phyloP scores from a whole-genome alignment of 2,888 invertebrate genomes.

The Epirrhoe alternata region DNA sequence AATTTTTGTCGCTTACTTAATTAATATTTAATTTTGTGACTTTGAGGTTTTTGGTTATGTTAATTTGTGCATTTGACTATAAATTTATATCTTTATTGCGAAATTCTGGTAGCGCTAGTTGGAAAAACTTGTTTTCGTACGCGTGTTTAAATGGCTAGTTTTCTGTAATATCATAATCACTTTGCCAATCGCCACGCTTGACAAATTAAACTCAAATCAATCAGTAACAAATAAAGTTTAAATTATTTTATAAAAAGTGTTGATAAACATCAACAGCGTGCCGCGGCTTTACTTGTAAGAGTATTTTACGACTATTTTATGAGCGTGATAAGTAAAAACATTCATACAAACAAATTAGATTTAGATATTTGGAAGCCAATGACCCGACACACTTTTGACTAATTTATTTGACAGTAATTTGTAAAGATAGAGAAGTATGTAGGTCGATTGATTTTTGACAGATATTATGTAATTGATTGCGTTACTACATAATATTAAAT shows the following conservation, averaged over 20 bases:
- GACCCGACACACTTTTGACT: slow-evolving; percentile 56
- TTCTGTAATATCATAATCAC: background rate
- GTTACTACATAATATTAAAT: no score
- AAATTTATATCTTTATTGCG: background rate
- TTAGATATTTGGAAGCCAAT: slow-evolving; percentile 63
- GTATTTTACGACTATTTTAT: slow-evolving; percentile 73
- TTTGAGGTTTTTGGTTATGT: slow-evolving; percentile 3
- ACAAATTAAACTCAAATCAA: slow-evolving; percentile 15
- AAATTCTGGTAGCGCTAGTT: background rate
- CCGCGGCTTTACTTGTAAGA: slow-evolving; percentile 55
- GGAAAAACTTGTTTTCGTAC: background rate
- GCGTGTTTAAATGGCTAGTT: background rate
- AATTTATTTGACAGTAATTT: slow-evolving; percentile 37
- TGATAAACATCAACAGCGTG: slow-evolving; percentile 47
- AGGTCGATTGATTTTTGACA: background rate
- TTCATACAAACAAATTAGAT: slow-evolving; percentile 64
- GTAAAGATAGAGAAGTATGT: slow-evolving; percentile 5
- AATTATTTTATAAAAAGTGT: slow-evolving; percentile 32
- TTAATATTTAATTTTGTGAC: slow-evolving; percentile 29
- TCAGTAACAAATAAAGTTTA: slow-evolving; percentile 19
- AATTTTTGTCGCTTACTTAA: slow-evolving; percentile 30
- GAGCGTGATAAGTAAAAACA: slow-evolving; percentile 57
- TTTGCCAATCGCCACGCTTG: slow-evolving; percentile 5
- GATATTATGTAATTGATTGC: no score
- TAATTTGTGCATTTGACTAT: slow-evolving; percentile 2